Evolutionary conservation across 1,140 invertebrate genomes (phyloP).

Genomic region (Eriocheir sinensis): DNA sequence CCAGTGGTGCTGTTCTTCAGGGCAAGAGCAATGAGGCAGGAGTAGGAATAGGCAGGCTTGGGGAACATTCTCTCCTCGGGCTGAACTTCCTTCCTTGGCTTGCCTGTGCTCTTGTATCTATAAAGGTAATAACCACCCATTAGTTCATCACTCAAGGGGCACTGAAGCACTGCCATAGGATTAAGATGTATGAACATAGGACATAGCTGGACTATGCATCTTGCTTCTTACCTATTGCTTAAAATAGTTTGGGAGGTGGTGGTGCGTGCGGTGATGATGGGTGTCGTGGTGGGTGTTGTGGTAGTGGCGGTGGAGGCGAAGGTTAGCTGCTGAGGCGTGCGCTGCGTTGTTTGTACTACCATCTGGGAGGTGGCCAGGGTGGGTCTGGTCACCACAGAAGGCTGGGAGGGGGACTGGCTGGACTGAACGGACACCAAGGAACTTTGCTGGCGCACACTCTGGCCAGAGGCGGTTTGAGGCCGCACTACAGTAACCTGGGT

Average conservation of each 20-base stretch:
- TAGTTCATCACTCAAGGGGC: no score
- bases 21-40: conserved; percentile 98
- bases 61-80: conserved; percentile 90
- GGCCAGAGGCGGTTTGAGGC: conserved; percentile 57
- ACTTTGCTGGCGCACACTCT: conserved; percentile 41
- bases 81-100: conserved; percentile 80
- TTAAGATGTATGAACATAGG: no score
- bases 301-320: conserved; percentile 52
- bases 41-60: conserved; percentile 98
- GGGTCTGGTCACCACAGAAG: conserved; percentile 62
- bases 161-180: no score
- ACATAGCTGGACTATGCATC: background rate
- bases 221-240: conserved; percentile 59
- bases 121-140: no score
- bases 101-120: conserved; percentile 70
- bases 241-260: conserved; percentile 70
- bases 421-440: conserved; percentile 66
- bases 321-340: conserved; percentile 47
- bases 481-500: conserved; percentile 73
- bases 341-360: conserved; percentile 68
- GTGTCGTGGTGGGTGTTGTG: conserved; percentile 67
- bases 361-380: conserved; percentile 65
- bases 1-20: conserved; percentile 97
- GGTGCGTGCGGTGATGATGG: conserved; percentile 72
- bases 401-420: conserved; percentile 36